Evolutionary conservation across 2,113 vertebrate genomes (phyloP).

Genomic region (Pyrgilauda ruficollis): DNA sequence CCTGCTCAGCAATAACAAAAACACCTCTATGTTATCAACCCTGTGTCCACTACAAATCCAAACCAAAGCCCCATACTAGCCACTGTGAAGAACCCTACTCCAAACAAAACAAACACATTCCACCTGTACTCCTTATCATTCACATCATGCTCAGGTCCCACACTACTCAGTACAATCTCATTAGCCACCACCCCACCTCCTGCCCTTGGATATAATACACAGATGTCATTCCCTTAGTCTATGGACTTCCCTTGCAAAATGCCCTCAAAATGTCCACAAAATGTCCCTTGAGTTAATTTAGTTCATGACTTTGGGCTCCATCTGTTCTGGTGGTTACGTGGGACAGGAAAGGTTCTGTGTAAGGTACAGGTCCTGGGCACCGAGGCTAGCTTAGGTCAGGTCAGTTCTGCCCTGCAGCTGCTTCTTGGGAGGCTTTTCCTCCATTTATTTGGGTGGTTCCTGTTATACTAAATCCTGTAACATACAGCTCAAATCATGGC

Average conservation of each 20-base stretch:
- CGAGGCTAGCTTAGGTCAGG: neutral
- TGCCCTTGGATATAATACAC: neutral
- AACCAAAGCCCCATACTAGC: neutral
- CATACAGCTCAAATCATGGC: neutral
- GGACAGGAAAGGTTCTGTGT: neutral
- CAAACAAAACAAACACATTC: neutral
- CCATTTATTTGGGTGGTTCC: neutral
- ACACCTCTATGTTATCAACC: neutral
- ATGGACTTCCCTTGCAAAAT: neutral
- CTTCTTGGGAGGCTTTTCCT: neutral
- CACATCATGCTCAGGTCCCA: neutral
- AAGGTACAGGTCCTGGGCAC: neutral
- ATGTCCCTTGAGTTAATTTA: neutral
- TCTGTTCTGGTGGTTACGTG: neutral
- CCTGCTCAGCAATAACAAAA: neutral
- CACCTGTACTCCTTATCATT: accelerated
- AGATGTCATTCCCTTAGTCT: neutral
- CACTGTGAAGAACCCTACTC: neutral
- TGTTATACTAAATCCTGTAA: neutral
- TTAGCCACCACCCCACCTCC: neutral
- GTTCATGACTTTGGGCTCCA: neutral
- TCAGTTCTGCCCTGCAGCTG: neutral
- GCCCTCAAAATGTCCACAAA: too few relatives aligned
- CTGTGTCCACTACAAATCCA: neutral
- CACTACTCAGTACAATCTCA: neutral